Base-by-base conservation (phyloP, 1,140 invertebrate genomes). In the Ooceraea biroi region DNA sequence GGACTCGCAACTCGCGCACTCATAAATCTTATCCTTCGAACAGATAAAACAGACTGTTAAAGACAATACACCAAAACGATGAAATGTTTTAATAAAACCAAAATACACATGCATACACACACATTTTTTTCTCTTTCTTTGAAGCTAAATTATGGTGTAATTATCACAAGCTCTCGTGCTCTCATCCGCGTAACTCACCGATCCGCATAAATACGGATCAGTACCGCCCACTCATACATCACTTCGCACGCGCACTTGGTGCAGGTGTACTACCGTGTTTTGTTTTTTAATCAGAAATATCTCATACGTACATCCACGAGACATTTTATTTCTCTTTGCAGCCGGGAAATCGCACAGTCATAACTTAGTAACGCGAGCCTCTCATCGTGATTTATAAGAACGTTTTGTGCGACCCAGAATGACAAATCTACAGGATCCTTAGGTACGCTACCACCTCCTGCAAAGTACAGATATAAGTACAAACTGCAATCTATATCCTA, bases 361-460 rank as follows among this genome's bases (percentile, higher is more conserved):
- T 96, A 94, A 77, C 91, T 93, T 57, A 97, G 94, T 44, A 97
- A 92, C 77, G 94, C 93, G 5, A 97, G 92, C 27, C 96, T 94
- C 82, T 96, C 95, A 57, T 93, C 92, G 86, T 97, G 95, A 87
- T 96, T 94, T 66, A 97, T 92, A 41, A 96, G 95, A 36, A 98
- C 92, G 94, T 97, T 97, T 84, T 96, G 96, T 57, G 96, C 96
- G 58, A 97, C 95, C 97, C 97, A 98, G 93, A 96, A 98, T 17
- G 97, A 97, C 87, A 98, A 94, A 83, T 97, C 95, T 71, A 95
- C 93, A 10, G 96, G 95, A 93, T 97, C 96, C 82, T 93, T 91
- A 3, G 97, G 97, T 90, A 97, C 87, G 73, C 92, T 83, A 91
- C 93, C 92, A 25, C 92, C 91, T 82, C 80, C 93, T 93, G 69